Conservation (phyloP, 2,113 vertebrate species). For the Galeopterus variegatus region DNA sequence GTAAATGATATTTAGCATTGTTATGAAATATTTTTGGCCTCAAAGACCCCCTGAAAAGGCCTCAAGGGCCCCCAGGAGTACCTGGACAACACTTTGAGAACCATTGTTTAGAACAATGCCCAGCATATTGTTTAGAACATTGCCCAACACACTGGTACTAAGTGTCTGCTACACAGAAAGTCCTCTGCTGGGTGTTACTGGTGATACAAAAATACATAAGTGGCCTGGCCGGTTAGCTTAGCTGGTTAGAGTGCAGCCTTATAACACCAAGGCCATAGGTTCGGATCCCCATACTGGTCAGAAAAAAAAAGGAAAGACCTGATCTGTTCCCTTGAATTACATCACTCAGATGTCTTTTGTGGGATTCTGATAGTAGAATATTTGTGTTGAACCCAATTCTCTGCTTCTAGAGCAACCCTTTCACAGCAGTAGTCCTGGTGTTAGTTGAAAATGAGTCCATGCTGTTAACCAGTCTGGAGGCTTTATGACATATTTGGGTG, state of each 20-base stretch:
- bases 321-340: not conserved
- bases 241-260: no score
- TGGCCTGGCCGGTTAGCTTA: no score
- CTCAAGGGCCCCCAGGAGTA: not conserved
- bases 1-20: not conserved
- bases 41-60: not conserved
- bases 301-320: not conserved
- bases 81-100: not conserved
- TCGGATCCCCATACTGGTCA: no score
- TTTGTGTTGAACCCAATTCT: slow-evolving; percentile 3
- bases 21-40: not conserved
- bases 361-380: not conserved
- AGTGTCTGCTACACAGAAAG: not conserved
- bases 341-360: not conserved
- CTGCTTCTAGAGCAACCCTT: slow-evolving; percentile 29
- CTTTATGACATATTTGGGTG: not conserved
- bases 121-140: not conserved
- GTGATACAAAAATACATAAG: not conserved
- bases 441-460: not conserved
- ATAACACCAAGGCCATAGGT: no score
- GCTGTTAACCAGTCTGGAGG: not conserved
- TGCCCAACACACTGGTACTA: not conserved
- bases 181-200: not conserved
- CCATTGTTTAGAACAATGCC: not conserved
- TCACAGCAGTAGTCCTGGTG: not conserved